Base-by-base conservation (phyloP, 2,113 vertebrate genomes). In the Coturnix japonica region DNA sequence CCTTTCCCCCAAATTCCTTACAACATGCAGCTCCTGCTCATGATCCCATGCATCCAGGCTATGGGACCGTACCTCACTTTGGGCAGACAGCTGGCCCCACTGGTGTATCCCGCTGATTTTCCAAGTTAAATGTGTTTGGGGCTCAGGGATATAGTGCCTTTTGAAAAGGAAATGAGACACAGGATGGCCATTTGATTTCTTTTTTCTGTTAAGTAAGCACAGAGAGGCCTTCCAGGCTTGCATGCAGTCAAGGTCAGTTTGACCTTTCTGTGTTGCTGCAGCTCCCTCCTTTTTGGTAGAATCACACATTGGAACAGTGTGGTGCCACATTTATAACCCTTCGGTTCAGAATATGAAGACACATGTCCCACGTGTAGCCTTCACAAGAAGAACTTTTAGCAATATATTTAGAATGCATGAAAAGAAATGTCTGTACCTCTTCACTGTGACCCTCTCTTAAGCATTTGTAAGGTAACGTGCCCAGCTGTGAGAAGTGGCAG, bases 221-320 rank as follows among this genome's bases (percentile, higher is more conserved):
- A 41, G 60, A 66, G 77, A 88, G 22, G 22, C 14, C 81, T 88
- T 77, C 46, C 39, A 87, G 72, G 64, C 39, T 79, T 81, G 69
- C 57, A 67, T 33, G 20, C 57, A 89, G 19, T 9, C 28, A 54
- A 30, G 41, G 57, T 77, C 11, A 75, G 22, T 77, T 37, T 71
- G 35, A 86, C 70, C 39, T 74, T 76, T 56, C 72, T 26, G 20
- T 9, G 8, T 60, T 81, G 44, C 33, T 43, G 51, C 41, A 66
- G 9, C 37, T 59, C 44, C 43, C 20, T 81, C 12, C 20, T 15
- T 90, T 86, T 23, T n/a, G n/a, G 11, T 56, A n/a, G 43, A 53
- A 44, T 74, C 64, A n/a, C 35, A 41, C 0, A 0, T 25, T 37
- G 57, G 15, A 51, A 53, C 23, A 61, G 21, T 13, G 44, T 2